Evolutionary conservation across 2,888 invertebrate species (phyloP), one percentile per base, ranked within the genome.

Genomic region (Buathra laborator): DNA sequence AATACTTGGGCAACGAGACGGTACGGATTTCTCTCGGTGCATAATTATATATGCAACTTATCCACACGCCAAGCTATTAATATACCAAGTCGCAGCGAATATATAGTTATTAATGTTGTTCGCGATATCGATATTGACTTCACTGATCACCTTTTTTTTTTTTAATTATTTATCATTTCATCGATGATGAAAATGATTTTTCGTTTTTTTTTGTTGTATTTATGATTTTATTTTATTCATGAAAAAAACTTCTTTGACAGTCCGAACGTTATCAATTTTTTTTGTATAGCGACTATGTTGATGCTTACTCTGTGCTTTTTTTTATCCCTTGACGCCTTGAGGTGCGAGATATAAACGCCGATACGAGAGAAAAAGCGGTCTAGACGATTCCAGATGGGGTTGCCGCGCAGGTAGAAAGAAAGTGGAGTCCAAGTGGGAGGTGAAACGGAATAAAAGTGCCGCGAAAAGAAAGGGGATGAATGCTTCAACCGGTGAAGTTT

Each of bases 321-420:
- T 56, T 79, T 71, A 64, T 70, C 19, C n/a, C 14, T 37, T 7
- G 12, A 59, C 48, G 78, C 70, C 59, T 44, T 51, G 70, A 76
- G 76, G 71, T 64, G 71, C 70, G 70, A 71, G 70, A 64, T 64
- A 71, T 32, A 79, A 79, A 62, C 44, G 70, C 64, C 53, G 53
- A 66, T 75, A 70, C 16, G 80, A 53, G 53, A 68, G 64, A 83
- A 83, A 83, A 83, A 83, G 68, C 68, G 46, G 83, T 83, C 83
- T 83, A 83, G 83, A 83, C 83, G 83, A 75, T 64, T 83, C 83
- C 48, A 32, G 80, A 80, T 37, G 75, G 67, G 59, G 62, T 51
- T 64, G 70, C 14, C 43, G 19, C 37, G 71, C 29, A 24, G 48
- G 68, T 48, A 51, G 37, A 51, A n/a, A 19, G 43, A 51, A 76